phyloP scores from a whole-genome alignment of 1,140 invertebrate species.

The Drosophila nannoptera region DNA sequence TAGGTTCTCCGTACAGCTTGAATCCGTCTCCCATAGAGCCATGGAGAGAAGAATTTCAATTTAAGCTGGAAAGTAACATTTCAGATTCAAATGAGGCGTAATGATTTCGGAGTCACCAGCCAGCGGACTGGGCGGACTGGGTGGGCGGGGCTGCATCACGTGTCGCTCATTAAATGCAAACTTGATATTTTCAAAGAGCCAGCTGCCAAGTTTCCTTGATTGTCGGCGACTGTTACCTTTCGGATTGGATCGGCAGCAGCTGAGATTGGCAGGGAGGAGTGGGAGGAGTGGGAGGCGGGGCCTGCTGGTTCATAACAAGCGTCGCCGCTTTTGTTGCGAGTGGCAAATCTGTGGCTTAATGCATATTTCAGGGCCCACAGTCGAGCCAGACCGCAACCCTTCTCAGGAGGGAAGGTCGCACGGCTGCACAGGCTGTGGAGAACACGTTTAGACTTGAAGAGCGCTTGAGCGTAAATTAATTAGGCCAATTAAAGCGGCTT shows the following conservation, averaged over 20 bases:
- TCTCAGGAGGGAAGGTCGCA: slow-evolving; percentile 28
- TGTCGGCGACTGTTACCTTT: slow-evolving; percentile 21
- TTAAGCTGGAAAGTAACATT: not conserved
- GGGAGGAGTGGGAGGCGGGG: not conserved
- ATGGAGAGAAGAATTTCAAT: too few relatives aligned
- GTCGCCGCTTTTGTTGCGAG: slow-evolving; percentile 33
- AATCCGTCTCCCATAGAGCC: too few relatives aligned
- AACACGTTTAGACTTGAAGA: slow-evolving; percentile 75
- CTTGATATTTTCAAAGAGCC: slow-evolving; percentile 73
- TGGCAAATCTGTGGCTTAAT: slow-evolving; percentile 72
- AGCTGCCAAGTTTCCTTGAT: slow-evolving; percentile 31
- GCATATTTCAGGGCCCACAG: slow-evolving; percentile 59
- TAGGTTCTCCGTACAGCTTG: too few relatives aligned
- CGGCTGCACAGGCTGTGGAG: slow-evolving; percentile 45
- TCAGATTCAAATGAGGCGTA: slow-evolving; percentile 2
- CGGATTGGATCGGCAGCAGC: not conserved
- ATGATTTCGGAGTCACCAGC: not conserved
- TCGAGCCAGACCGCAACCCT: slow-evolving; percentile 49
- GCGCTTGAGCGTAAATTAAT: slow-evolving; percentile 79
- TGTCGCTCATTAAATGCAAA: slow-evolving; percentile 78
- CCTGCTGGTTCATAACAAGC: slow-evolving; percentile 62
- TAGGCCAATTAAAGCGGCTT: slow-evolving; percentile 78
- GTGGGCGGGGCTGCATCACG: slow-evolving; percentile 45
- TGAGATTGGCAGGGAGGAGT: not conserved
- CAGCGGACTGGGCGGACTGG: not conserved